Percentiles rank a stretch among this genome's conserved stretches.
phyloP scores from a whole-genome alignment of 2,797 vertebrate genomes.

The Anniella stebbinsi region DNA sequence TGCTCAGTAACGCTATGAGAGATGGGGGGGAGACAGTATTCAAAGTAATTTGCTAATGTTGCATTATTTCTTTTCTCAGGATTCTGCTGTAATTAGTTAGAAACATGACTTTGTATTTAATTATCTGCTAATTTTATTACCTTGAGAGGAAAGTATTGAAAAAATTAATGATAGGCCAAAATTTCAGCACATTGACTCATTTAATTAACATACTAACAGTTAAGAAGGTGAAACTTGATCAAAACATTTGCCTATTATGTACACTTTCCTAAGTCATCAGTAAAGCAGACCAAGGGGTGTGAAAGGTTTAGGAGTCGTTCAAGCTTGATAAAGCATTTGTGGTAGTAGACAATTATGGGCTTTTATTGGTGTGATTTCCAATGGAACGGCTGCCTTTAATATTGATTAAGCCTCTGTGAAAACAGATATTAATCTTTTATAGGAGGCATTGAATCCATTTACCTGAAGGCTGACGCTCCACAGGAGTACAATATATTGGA shows the following conservation, averaged over 20 bases:
- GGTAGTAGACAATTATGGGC: constrained; percentile 13
- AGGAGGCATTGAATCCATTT: constrained; percentile 64
- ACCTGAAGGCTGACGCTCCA: constrained; percentile 53
- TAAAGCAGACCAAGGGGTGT: constrained; percentile 35
- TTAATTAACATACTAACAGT: constrained; percentile 55
- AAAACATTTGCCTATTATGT: constrained; percentile 50
- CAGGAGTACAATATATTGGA: constrained; percentile 48
- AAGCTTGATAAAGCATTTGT: constrained; percentile 34
- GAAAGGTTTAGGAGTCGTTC: constrained; percentile 22
- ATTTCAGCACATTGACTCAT: constrained; percentile 49
- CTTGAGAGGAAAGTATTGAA: constrained; percentile 41
- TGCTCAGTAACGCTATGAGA: not conserved
- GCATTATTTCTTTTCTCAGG: not conserved
- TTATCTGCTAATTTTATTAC: constrained; percentile 46
- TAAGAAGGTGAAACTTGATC: constrained; percentile 30
- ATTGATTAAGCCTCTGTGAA: constrained; percentile 67
- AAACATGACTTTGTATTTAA: constrained; percentile 30
- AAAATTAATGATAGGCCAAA: constrained; percentile 56
- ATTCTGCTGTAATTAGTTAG: constrained; percentile 24
- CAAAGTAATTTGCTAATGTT: not conserved
- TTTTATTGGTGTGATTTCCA: constrained; percentile 57
- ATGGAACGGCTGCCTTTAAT: constrained; percentile 43
- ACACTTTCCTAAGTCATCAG: constrained; percentile 48
- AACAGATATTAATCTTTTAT: constrained; percentile 60
- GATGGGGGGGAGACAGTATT: not conserved